Evolutionary conservation across 2,113 vertebrate species (phyloP).

Genomic region (Macrotis lagotis): DNA sequence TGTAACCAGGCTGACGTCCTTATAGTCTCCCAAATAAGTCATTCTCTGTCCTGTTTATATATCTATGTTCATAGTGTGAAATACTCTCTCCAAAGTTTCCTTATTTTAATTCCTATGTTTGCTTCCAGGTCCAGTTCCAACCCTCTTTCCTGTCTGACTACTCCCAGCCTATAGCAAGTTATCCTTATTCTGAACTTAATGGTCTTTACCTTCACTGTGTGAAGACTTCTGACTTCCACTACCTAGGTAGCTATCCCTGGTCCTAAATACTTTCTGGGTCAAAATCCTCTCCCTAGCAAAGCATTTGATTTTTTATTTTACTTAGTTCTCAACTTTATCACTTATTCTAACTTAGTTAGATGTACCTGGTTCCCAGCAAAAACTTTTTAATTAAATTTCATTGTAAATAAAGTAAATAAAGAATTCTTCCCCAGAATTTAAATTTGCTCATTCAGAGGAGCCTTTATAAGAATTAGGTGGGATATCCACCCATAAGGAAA

Average conservation of each 20-base stretch:
- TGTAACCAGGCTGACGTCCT: neutral
- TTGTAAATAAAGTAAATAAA: neutral
- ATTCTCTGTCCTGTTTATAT: neutral
- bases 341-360: neutral
- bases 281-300: neutral
- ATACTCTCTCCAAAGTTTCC: neutral
- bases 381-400: neutral
- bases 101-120: neutral
- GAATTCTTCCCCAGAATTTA: neutral
- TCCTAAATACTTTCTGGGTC: neutral
- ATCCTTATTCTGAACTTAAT: neutral
- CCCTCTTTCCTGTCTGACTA: neutral
- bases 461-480: neutral
- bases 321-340: neutral
- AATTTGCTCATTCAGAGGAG: neutral
- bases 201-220: neutral
- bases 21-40: constrained; percentile 2
- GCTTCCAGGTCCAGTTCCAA: neutral
- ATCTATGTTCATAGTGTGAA: neutral
- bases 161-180: neutral
- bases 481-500: neutral
- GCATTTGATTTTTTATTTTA: neutral
- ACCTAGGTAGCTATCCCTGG: neutral
- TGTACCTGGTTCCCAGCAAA: neutral
- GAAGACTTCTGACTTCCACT: neutral